phyloP scores from a whole-genome alignment of 1,140 invertebrate species.

The Danaus melanippus region DNA sequence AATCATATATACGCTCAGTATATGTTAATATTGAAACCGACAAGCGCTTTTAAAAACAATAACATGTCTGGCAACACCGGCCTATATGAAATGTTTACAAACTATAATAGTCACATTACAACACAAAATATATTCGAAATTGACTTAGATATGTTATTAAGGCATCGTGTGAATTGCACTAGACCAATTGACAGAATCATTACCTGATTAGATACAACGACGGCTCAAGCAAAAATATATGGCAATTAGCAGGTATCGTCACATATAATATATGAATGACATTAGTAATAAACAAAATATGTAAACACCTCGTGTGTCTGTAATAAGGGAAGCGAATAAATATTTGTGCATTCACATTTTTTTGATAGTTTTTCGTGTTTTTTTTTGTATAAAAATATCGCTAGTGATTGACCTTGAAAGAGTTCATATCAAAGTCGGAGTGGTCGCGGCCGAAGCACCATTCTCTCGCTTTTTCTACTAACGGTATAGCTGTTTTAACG shows the following conservation, averaged over 20 bases:
- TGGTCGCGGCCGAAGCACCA: constrained; percentile 50
- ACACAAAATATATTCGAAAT: constrained; percentile 55
- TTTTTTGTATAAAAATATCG: constrained; percentile 60
- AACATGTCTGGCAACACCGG: constrained; percentile 19
- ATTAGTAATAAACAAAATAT: constrained; percentile 63
- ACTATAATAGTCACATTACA: constrained; percentile 35
- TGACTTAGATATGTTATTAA: constrained; percentile 72
- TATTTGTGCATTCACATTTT: constrained; percentile 65
- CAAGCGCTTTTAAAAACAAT: constrained; percentile 50
- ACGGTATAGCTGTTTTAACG: constrained; percentile 55
- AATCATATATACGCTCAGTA: constrained; percentile 34
- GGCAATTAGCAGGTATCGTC: constrained; percentile 45
- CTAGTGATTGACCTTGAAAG: constrained; percentile 47
- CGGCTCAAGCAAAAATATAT: constrained; percentile 65
- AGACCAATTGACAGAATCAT: constrained; percentile 51
- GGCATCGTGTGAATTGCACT: constrained; percentile 71
- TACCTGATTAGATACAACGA: constrained; percentile 60
- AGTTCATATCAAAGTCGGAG: constrained; percentile 41
- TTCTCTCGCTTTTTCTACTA: constrained; percentile 61
- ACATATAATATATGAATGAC: constrained; percentile 30
- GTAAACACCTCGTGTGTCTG: constrained; percentile 61
- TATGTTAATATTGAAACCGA: constrained; percentile 56
- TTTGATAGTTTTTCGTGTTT: constrained; percentile 51
- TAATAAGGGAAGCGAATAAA: constrained; percentile 58
- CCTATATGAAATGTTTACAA: constrained; percentile 11